A percentile compares a stretch with the other conserved stretches of the same genome.
These are phyloP conservation scores for Lycodopsis pacificus DNA, from an alignment of 2,797 vertebrate species.

Conservation along the genomic window DNA sequence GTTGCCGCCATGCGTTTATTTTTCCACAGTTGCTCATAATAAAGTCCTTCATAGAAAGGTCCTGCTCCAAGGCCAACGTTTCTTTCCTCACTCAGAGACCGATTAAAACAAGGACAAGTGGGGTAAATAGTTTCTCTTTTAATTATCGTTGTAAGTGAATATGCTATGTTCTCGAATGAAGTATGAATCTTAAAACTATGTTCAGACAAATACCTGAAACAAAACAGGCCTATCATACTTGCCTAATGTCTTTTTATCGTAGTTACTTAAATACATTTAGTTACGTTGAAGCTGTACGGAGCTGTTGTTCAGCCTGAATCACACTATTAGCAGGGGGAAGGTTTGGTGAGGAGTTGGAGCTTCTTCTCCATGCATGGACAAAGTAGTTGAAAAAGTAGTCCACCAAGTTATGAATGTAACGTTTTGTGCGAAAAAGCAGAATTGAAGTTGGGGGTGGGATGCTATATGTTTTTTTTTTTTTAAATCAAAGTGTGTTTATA, in stretches of 20 bases:
- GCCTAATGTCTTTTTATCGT: not conserved
- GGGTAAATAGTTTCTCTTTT: not conserved
- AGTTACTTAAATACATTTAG: not conserved
- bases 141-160: conserved; percentile 7
- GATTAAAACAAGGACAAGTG: conserved; percentile 23
- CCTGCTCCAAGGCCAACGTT: conserved; percentile 44
- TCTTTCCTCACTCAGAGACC: conserved; percentile 30
- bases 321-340: not conserved
- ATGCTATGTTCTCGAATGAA: conserved; percentile 27
- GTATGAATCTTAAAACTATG: conserved; percentile 1
- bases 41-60: conserved; percentile 58
- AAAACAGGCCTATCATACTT: not conserved
- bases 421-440: no score
- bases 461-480: no score
- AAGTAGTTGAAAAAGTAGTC: not conserved
- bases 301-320: not conserved
- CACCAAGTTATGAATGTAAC: not conserved
- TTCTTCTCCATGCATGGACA: not conserved
- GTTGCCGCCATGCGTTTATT: conserved; percentile 71
- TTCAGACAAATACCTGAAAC: not conserved
- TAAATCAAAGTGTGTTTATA: not conserved
- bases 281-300: not conserved
- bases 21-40: conserved; percentile 68
- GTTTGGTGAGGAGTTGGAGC: not conserved
- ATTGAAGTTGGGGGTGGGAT: not conserved